Percentiles rank a stretch among this genome's conserved stretches.
Evolutionary conservation across 1,140 invertebrate genomes (phyloP).

Genomic region (Gonatopus flavifemur): DNA sequence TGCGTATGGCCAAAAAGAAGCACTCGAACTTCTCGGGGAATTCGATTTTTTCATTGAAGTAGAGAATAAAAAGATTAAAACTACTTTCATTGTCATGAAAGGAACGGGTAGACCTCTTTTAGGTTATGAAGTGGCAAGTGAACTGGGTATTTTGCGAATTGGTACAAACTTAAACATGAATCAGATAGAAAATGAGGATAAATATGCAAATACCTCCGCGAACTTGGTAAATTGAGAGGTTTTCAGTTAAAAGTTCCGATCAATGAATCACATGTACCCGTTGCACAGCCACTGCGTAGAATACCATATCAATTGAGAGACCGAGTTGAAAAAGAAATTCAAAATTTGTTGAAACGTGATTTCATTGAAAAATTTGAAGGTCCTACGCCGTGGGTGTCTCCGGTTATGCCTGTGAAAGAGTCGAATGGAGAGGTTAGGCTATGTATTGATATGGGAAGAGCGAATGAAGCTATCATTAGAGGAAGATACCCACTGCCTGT

Average conservation of each 20-base stretch:
- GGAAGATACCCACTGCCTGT: conserved; percentile 36
- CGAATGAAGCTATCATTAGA: conserved; percentile 31
- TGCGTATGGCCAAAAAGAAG: neutral
- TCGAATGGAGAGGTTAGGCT: conserved; percentile 29
- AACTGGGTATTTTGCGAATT: conserved; percentile 9
- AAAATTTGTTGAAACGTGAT: conserved; percentile 21
- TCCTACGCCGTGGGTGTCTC: conserved; percentile 32
- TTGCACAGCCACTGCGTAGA: conserved; percentile 27
- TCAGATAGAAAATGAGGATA: conserved; percentile 5
- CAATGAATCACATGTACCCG: conserved; percentile 22
- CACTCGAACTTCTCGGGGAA: neutral
- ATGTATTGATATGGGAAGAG: conserved; percentile 33
- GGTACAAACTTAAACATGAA: conserved; percentile 2
- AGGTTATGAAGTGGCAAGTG: conserved; percentile 5
- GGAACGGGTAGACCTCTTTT: neutral
- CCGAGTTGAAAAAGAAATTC: conserved; percentile 22
- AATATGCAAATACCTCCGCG: no score
- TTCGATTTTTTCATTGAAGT: neutral
- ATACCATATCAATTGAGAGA: conserved; percentile 25
- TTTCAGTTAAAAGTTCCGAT: conserved; percentile 30
- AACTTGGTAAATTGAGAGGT: conserved; percentile 32
- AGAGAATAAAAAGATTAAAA: neutral
- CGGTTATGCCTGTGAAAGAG: conserved; percentile 30
- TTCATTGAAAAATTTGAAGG: conserved; percentile 28
- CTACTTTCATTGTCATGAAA: conserved; percentile 8